Evolutionary conservation across 2,797 vertebrate genomes (phyloP).

Genomic region (Lagorchestes hirsutus): DNA sequence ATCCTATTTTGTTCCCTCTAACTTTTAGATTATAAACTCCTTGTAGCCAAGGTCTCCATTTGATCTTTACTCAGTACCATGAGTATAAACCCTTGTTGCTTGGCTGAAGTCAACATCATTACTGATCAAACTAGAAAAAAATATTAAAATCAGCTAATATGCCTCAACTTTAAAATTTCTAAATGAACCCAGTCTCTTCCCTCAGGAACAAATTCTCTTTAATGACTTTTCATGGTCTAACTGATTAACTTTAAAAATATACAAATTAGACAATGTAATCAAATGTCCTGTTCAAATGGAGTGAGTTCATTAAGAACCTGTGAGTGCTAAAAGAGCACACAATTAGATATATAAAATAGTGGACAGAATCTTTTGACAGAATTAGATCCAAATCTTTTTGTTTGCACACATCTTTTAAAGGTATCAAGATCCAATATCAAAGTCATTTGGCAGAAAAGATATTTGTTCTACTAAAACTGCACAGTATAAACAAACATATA

Average conservation of each 20-base stretch:
- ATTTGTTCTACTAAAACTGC: not conserved
- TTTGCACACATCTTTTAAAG: not conserved
- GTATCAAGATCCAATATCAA: not conserved
- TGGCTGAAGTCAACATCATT: not conserved
- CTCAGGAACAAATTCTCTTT: not conserved
- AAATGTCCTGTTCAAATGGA: not conserved
- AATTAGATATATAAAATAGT: not conserved
- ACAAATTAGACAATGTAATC: not conserved
- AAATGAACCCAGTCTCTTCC: not conserved
- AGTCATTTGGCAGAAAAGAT: not conserved
- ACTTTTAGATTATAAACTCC: not conserved
- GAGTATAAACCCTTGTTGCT: not conserved
- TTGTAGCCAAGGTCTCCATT: not conserved
- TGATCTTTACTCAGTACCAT: not conserved
- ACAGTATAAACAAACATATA: not conserved
- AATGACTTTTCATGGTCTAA: not conserved
- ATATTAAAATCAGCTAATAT: not conserved
- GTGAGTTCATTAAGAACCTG: not conserved
- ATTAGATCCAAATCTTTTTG: not conserved
- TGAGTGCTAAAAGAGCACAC: not conserved
- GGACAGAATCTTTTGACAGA: not conserved
- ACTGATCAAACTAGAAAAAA: not conserved
- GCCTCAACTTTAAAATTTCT: not conserved
- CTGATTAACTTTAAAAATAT: not conserved
- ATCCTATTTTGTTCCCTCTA: not conserved